Base-by-base conservation (phyloP, 2,888 invertebrate genomes). In the Orthosia gothica region DNA sequence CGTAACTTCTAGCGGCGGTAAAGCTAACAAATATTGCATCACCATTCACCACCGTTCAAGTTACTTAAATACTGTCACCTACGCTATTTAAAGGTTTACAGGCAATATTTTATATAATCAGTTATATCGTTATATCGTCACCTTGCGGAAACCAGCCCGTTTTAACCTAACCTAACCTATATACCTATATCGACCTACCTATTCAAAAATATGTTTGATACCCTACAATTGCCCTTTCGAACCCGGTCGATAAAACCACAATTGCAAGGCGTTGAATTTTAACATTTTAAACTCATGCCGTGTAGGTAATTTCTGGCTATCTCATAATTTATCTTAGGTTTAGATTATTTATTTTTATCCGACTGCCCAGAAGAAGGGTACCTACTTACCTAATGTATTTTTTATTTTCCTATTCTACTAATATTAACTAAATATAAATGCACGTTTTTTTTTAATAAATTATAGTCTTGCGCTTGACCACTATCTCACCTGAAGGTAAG, bases 181-280 rank as follows among this genome's bases (percentile, higher is more conserved):
- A n/a, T n/a, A n/a, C n/a, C n/a, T n/a, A n/a, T n/a, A n/a, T n/a
- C n/a, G n/a, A n/a, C n/a, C n/a, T n/a, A 61, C 16, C 2, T 45
- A 64, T 5, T 47, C 1, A 4, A 32, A 26, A 62, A 47, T 47
- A 20, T 20, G 45, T 67, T 68, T 63, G 57, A 62, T 58, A 50
- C 16, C 2, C 15, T n/a, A 50, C 45, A 62, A 23, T 16, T 69
- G 62, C 49, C 52, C 26, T 59, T 54, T 59, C n/a, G 54, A 78
- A 64, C 71, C 59, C 26, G 26, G 64, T 79, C 20, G 63, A 78
- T 64, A 63, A 54, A 57, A 63, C 52, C 20, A 62, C 57, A 26
- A 26, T 9, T 9, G 9, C 9, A 23, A 23, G 16, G 16, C 20
- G 2, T 62, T 40, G 11, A 23, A 61, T 54, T 9, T 23, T 16